Evolutionary conservation across 92 coral and sea anemone species (phyloP), one percentile per base, ranked within the genome.

Genomic region (Epizoanthus rinbou): DNA sequence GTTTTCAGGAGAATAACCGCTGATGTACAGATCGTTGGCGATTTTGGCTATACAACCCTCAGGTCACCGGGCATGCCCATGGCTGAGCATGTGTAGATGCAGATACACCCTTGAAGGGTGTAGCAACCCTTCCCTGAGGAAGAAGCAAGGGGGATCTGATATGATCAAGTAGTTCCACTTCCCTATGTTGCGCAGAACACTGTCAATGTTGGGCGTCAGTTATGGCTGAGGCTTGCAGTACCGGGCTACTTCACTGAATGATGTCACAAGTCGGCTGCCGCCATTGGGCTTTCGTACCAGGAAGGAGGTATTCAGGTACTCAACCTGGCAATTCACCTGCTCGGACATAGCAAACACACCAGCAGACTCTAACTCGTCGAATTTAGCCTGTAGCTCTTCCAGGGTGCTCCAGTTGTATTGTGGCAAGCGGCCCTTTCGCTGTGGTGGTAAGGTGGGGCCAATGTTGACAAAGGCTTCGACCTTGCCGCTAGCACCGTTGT

Each of bases 1-100:
- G 76, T 86, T 59, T 8, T 47, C 60, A 15, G 78, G 69, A 33
- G 65, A 43, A 14, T 52, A 76, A 5, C 85, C 79, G 3, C 85
- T 69, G 41, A 78, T 23, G 2, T 28, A 28, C 81, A 76, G 37
- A 60, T 79, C 80, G 18, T 85, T 71, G 2, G 70, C 70, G 13
- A 79, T 79, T 45, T 66, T 53, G 24, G 73, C 88, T 16, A 79
- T 65, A 28, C 69, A 73, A 4, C 83, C 87, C 14, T 62, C 82
- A 84, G 87, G 57, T 87, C 83, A 13, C 87, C 85, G 62, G 88
- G 91, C 88, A 87, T 83, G 2, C 84, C 87, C 84, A 87, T 72
- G 87, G 86, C 83, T 4, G 66, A 87, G 18, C 69, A 69, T 2
- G 78, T 82, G 83, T 73, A 54, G n/a, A 76, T 85, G 68, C 75